A percentile compares a stretch with the other conserved stretches of the same genome.
These are phyloP conservation scores for Xanthorhoe spadicearia DNA, from an alignment of 2,888 invertebrate species.

Conservation along the genomic window DNA sequence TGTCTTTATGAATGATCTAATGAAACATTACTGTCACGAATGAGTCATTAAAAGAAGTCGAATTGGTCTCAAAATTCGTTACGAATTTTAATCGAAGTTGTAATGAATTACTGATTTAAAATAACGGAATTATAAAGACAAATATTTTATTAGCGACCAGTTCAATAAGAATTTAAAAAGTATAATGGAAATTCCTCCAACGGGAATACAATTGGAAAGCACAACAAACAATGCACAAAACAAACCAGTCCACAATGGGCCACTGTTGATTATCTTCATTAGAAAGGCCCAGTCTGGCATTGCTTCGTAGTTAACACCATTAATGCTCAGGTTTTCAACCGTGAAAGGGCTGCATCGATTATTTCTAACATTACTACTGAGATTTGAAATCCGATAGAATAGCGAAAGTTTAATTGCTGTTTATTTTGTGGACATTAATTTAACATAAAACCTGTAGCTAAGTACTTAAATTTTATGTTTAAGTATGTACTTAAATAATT, in stretches of 20 bases:
- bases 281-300: slow-evolving; percentile 66
- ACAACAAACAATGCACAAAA: slow-evolving; percentile 48
- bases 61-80: not conserved
- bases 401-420: slow-evolving; percentile 17
- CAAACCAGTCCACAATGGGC: slow-evolving; percentile 51
- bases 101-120: too few relatives aligned
- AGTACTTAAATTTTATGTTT: not conserved
- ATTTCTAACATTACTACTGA: slow-evolving; percentile 44
- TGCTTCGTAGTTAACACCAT: slow-evolving; percentile 73
- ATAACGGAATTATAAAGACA: too few relatives aligned
- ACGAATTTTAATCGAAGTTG: too few relatives aligned
- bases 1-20: slow-evolving; percentile 27
- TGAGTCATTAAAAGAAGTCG: slow-evolving; percentile 5
- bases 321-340: slow-evolving; percentile 65
- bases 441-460: not conserved
- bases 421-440: not conserved
- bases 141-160: not conserved
- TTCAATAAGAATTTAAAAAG: not conserved
- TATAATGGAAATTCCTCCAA: slow-evolving; percentile 16
- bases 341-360: slow-evolving; percentile 58
- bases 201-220: slow-evolving; percentile 27
- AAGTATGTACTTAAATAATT: not conserved
- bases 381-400: slow-evolving; percentile 45
- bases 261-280: slow-evolving; percentile 58
- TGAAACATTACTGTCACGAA: not conserved